phyloP scores from a whole-genome alignment of 2,888 invertebrate genomes.

The Caenorhabditis sinica region DNA sequence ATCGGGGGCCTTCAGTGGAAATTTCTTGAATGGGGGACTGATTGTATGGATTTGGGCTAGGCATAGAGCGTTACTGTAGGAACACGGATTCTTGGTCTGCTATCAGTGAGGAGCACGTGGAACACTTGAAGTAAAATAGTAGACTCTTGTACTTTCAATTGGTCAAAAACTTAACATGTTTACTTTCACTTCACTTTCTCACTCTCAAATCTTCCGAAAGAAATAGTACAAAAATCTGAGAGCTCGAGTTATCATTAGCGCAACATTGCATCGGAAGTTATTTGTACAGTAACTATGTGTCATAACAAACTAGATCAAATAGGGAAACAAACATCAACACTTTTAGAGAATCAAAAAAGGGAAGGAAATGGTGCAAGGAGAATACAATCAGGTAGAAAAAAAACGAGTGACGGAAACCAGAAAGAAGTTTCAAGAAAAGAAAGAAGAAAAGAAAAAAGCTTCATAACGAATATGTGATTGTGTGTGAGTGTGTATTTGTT shows the following conservation, averaged over 20 bases:
- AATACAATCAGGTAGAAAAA: conserved; percentile 19
- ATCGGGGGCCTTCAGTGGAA: neutral
- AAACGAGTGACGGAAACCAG: conserved; percentile 30
- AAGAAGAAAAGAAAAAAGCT: conserved; percentile 44
- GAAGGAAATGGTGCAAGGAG: conserved; percentile 2
- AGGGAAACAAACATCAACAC: conserved; percentile 21
- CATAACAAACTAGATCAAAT: conserved; percentile 12
- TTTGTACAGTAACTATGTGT: conserved; percentile 13
- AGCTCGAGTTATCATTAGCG: conserved; percentile 9
- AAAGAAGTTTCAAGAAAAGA: conserved; percentile 31
- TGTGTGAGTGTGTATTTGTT: conserved; percentile 54
- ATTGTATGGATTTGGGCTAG: neutral
- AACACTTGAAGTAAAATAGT: neutral
- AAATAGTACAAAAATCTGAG: neutral
- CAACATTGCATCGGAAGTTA: neutral
- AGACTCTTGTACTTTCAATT: conserved; percentile 16
- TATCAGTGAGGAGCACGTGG: neutral
- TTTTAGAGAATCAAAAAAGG: conserved; percentile 36
- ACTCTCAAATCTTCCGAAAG: neutral
- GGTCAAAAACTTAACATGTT: conserved; percentile 20
- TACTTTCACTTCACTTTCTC: conserved; percentile 27
- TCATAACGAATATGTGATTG: conserved; percentile 57
- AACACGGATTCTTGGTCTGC: neutral
- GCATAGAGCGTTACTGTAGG: neutral
- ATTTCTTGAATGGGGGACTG: neutral